These are phyloP conservation scores for Bombus vancouverensis DNA, from an alignment of 1,140 invertebrate species.

Conservation along the genomic window DNA sequence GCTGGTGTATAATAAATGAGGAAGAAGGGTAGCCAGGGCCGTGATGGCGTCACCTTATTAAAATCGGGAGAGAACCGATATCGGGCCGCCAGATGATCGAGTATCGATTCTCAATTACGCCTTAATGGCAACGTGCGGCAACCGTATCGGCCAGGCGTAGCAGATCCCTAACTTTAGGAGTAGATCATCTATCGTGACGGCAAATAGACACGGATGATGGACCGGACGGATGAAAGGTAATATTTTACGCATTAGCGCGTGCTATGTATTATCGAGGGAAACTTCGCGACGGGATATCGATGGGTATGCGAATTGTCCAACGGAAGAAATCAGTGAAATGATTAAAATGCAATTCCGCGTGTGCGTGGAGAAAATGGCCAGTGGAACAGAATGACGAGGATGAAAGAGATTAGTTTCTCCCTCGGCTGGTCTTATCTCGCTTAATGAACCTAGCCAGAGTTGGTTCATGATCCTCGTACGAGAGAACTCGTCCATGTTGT, in stretches of 20 bases:
- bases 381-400: neutral
- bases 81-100: slow-evolving; percentile 56
- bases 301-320: neutral
- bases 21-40: slow-evolving; percentile 41
- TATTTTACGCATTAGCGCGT: slow-evolving; percentile 20
- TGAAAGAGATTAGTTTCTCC: slow-evolving; percentile 34
- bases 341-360: neutral
- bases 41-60: slow-evolving; percentile 58
- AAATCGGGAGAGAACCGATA: slow-evolving; percentile 58
- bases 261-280: neutral
- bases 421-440: slow-evolving; percentile 49
- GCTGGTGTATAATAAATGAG: slow-evolving; percentile 57
- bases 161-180: slow-evolving; percentile 53
- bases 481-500: slow-evolving; percentile 50
- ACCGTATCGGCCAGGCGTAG: slow-evolving; percentile 62
- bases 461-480: slow-evolving; percentile 38
- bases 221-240: neutral
- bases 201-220: slow-evolving; percentile 49
- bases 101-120: slow-evolving; percentile 71
- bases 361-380: too few species aligned
- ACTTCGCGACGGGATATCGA: neutral
- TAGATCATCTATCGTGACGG: slow-evolving; percentile 50
- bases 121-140: slow-evolving; percentile 59
- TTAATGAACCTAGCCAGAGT: slow-evolving; percentile 56
- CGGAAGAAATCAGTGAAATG: neutral